Conservation (phyloP, 2,797 vertebrate genomes). For the Urosaurus nigricauda region DNA sequence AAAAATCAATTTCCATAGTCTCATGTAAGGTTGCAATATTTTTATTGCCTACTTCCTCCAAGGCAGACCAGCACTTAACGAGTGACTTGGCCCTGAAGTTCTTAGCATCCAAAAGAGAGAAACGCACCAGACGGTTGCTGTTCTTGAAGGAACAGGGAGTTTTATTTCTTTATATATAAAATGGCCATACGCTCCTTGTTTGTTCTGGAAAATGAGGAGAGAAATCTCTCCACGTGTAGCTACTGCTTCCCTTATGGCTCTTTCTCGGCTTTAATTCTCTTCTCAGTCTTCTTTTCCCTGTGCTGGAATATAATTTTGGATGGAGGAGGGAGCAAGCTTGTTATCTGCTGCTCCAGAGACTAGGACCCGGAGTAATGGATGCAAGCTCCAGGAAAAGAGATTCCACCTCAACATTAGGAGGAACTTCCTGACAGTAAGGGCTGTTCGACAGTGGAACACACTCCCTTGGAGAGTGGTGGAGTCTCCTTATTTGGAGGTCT, state of each 20-base stretch:
- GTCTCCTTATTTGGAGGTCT: too few species aligned
- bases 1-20: neutral
- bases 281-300: neutral
- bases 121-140: neutral
- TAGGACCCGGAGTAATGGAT: too few species aligned
- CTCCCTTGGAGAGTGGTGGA: too few species aligned
- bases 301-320: too few species aligned
- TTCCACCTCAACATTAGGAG: too few species aligned
- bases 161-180: neutral
- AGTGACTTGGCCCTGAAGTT: neutral
- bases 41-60: neutral
- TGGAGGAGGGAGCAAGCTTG: too few species aligned
- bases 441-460: too few species aligned
- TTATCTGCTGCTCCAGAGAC: too few species aligned
- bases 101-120: neutral
- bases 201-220: neutral
- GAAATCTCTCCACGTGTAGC: neutral
- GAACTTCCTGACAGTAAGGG: too few species aligned
- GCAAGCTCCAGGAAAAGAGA: too few species aligned
- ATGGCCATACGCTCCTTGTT: neutral
- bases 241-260: neutral
- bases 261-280: conserved; percentile 2
- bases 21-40: neutral
- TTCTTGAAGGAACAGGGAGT: neutral
- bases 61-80: neutral